These are phyloP conservation scores for Macropus fuliginosus DNA, from an alignment of 2,797 vertebrate genomes.

Conservation along the genomic window DNA sequence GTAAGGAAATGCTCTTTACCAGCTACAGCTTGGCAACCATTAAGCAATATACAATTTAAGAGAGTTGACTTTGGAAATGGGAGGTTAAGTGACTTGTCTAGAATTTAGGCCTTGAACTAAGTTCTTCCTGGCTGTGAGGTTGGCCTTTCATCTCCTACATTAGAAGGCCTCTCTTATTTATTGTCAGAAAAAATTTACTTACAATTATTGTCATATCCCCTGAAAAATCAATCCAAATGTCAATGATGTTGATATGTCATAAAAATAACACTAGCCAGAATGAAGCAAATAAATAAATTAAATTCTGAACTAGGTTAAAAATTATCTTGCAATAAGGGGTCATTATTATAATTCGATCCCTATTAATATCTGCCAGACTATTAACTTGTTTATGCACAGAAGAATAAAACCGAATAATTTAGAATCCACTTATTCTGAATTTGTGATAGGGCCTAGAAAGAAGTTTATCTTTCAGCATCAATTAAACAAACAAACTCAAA, in stretches of 20 bases:
- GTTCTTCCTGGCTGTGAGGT: background rate
- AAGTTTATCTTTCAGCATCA: slow-evolving; percentile 22
- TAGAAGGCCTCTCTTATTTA: background rate
- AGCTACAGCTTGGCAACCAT: background rate
- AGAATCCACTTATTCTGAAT: background rate
- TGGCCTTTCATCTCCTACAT: background rate
- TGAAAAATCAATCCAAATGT: slow-evolving; percentile 41
- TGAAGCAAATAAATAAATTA: slow-evolving; percentile 20
- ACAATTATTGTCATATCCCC: background rate
- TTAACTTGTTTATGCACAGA: background rate
- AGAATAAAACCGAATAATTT: slow-evolving; percentile 36
- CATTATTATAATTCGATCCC: slow-evolving; percentile 33
- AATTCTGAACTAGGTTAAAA: slow-evolving; percentile 20
- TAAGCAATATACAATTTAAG: background rate
- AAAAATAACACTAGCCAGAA: slow-evolving; percentile 47
- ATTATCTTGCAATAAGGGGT: slow-evolving; percentile 17
- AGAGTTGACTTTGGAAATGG: background rate
- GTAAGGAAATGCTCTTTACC: background rate
- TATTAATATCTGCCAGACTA: slow-evolving; percentile 29
- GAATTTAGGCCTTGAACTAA: background rate
- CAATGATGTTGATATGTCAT: slow-evolving; percentile 30
- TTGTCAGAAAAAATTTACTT: background rate
- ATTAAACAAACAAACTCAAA: slow-evolving; percentile 7
- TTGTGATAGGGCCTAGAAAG: background rate
- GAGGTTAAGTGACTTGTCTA: background rate